phyloP scores from a whole-genome alignment of 2,113 vertebrate species.

The Nansenia antarctica region DNA sequence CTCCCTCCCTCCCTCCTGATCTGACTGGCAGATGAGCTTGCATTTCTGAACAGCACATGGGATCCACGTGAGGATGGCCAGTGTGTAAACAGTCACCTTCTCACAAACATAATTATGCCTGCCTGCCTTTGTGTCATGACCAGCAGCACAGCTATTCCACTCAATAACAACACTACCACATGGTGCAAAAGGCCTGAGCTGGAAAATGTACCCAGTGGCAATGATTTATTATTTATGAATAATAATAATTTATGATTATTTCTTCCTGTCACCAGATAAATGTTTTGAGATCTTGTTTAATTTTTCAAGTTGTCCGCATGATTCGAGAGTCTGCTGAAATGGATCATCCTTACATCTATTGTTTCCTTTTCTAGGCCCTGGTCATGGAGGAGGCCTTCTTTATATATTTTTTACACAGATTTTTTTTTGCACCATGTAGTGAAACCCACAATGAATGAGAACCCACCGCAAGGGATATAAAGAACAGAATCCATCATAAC shows the following conservation, averaged over 20 bases:
- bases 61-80: constrained; percentile 83
- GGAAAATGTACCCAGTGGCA: not conserved
- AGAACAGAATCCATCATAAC: too few species aligned
- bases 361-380: not conserved
- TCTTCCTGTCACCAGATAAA: too few species aligned
- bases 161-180: not conserved
- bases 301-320: too few species aligned
- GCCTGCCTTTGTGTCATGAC: too few species aligned
- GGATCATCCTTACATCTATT: not conserved
- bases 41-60: constrained; percentile 87
- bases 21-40: constrained; percentile 92
- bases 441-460: not conserved
- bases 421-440: too few species aligned
- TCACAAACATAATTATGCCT: constrained; percentile 50
- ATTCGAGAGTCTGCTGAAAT: not conserved
- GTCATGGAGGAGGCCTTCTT: not conserved
- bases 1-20: constrained; percentile 51
- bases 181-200: not conserved
- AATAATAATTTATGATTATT: too few species aligned
- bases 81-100: constrained; percentile 73
- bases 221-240: not conserved
- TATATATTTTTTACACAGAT: not conserved
- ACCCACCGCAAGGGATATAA: too few species aligned
- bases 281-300: too few species aligned
- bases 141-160: too few species aligned